phyloP scores from a whole-genome alignment of 2,797 vertebrate species.

The Oreonectes daqikongensis region DNA sequence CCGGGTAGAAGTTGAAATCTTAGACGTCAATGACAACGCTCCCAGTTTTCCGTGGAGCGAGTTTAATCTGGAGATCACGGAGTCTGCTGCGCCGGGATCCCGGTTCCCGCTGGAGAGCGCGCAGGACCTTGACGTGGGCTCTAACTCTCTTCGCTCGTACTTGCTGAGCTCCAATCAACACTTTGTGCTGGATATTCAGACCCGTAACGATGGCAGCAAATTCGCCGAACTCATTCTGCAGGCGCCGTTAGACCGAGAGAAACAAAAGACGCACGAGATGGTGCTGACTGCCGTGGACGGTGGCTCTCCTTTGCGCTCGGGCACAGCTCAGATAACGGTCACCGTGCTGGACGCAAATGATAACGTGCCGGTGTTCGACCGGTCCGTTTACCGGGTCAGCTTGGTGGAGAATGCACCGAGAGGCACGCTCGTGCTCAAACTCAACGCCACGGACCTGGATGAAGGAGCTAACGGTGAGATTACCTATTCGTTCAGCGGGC shows the following conservation, averaged over 20 bases:
- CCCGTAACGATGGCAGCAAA: constrained; percentile 88
- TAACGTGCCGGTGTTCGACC: constrained; percentile 88
- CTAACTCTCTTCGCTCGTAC: constrained; percentile 89
- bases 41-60: constrained; percentile 88
- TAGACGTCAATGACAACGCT: constrained; percentile 92
- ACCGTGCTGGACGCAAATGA: constrained; percentile 90
- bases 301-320: constrained; percentile 84
- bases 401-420: constrained; percentile 85
- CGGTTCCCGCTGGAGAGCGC: constrained; percentile 92
- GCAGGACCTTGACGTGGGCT: constrained; percentile 89
- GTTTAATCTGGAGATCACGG: constrained; percentile 88
- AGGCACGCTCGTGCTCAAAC: constrained; percentile 84
- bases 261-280: constrained; percentile 83
- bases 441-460: constrained; percentile 91
- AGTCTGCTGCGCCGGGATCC: constrained; percentile 85
- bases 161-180: constrained; percentile 85
- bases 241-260: constrained; percentile 85
- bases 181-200: constrained; percentile 88
- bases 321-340: constrained; percentile 83
- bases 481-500: constrained; percentile 88
- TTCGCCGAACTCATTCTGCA: constrained; percentile 92
- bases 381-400: constrained; percentile 82
- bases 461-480: constrained; percentile 90
- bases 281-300: constrained; percentile 88
- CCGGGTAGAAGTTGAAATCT: constrained; percentile 89